Evolutionary conservation across 1,140 invertebrate species (phyloP), one percentile per base, ranked within the genome.

Genomic region (Medauroidea extradentata): DNA sequence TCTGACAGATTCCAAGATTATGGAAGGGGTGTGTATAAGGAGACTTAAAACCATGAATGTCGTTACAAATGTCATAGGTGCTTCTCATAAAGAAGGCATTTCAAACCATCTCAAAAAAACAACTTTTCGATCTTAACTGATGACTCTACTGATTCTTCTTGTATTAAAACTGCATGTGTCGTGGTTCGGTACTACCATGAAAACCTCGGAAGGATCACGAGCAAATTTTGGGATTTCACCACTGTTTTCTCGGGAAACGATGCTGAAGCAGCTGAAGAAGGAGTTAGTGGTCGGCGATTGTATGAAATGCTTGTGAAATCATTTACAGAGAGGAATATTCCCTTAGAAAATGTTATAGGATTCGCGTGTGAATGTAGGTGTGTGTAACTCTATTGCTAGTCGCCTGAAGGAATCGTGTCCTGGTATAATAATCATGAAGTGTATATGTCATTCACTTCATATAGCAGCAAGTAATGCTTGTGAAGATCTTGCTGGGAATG

Each of bases 271-370:
- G 27, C 25, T 53, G 29, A 70, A 44, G 58, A 60, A 54, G 66
- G 69, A 29, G 66, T 60, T 58, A 70, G 62, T 24, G 69, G 68
- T 13, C 50, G 46, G 59, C 58, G 43, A 1, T 66, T 73, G 34
- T 62, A 70, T 61, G 50, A 59, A 4, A 39, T 34, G 38, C 64
- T 65, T 11, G 24, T 56, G 34, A 60, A 62, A 58, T 69, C 64
- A 65, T 70, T 75, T 63, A 46, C 60, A 27, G 41, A 11, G 29
- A 34, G 11, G 11, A 34, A 34, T 11, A 34, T 34, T n/a, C n/a
- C n/a, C n/a, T n/a, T n/a, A n/a, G n/a, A n/a, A n/a, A n/a, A 50
- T 69, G 73, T 2, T 75, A 73, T 68, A 75, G 62, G 69, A 68
- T 0, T 64, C 72, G 13, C 72, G 69, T 46, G 50, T 57, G 9